Evolutionary conservation across 2,797 vertebrate species (phyloP).

Genomic region (Channa striata): DNA sequence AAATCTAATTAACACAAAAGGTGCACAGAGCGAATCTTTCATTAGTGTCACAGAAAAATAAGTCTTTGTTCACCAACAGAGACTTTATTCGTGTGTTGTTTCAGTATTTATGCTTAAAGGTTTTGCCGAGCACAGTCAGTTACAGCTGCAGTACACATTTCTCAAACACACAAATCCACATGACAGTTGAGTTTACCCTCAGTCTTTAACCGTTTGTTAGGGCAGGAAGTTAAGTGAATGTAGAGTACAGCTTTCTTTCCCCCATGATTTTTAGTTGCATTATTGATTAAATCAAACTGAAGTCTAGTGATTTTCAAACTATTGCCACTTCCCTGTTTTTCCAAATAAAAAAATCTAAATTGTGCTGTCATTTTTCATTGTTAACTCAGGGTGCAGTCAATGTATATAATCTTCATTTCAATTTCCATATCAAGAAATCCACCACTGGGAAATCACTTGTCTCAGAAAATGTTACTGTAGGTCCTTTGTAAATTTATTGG

Average conservation of each 20-base stretch:
- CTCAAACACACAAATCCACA: no score
- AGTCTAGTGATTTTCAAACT: not conserved
- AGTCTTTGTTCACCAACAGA: not conserved
- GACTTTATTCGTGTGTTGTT: not conserved
- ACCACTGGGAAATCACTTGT: not conserved
- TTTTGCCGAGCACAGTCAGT: not conserved
- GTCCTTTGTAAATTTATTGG: not conserved
- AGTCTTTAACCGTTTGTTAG: no score
- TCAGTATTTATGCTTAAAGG: no score
- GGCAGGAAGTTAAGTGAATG: no score
- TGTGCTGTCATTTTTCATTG: not conserved
- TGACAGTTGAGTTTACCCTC: no score
- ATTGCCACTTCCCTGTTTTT: not conserved
- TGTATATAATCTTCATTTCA: not conserved
- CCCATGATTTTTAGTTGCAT: not conserved
- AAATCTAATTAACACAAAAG: not conserved
- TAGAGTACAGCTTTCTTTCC: not conserved
- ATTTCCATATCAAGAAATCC: not conserved
- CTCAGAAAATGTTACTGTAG: not conserved
- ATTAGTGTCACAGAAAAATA: not conserved
- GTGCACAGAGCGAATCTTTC: no score
- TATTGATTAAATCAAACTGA: slow-evolving; percentile 6
- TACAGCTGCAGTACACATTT: not conserved
- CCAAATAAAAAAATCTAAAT: not conserved
- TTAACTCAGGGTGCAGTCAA: not conserved